Conservation (phyloP, 2,797 vertebrate species). For the Anguilla megastoma region DNA sequence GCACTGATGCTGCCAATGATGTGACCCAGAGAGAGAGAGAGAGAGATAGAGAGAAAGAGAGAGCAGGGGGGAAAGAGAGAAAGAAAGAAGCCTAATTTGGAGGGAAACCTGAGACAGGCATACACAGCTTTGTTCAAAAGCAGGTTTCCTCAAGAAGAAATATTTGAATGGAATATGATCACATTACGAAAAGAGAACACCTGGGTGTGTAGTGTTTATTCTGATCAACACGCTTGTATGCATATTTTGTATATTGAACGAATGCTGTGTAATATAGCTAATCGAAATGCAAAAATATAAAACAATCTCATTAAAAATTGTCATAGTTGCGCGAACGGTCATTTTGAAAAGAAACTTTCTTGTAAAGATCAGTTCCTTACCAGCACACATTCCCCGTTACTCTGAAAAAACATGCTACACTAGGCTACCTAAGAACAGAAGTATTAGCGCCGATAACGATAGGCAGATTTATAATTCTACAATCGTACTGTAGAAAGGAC, state of each 20-base stretch:
- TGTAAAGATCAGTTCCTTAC: background rate
- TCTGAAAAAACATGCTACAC: background rate
- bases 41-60: background rate
- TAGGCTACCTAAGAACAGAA: background rate
- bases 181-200: background rate
- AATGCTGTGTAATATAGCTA: background rate
- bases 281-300: background rate
- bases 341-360: background rate
- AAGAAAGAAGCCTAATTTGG: background rate
- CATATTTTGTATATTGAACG: background rate
- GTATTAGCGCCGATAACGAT: background rate
- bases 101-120: background rate
- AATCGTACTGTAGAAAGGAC: background rate
- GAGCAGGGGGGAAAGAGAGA: background rate
- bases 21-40: background rate
- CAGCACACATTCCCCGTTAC: background rate
- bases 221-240: background rate
- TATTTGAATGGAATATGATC: constrained; percentile 4
- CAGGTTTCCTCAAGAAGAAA: background rate
- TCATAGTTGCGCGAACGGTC: background rate
- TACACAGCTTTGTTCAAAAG: background rate
- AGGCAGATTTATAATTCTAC: background rate
- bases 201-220: background rate
- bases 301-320: background rate
- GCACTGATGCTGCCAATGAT: background rate